Conservation (phyloP, 2,888 invertebrate genomes). For the Eilema sororculum region DNA sequence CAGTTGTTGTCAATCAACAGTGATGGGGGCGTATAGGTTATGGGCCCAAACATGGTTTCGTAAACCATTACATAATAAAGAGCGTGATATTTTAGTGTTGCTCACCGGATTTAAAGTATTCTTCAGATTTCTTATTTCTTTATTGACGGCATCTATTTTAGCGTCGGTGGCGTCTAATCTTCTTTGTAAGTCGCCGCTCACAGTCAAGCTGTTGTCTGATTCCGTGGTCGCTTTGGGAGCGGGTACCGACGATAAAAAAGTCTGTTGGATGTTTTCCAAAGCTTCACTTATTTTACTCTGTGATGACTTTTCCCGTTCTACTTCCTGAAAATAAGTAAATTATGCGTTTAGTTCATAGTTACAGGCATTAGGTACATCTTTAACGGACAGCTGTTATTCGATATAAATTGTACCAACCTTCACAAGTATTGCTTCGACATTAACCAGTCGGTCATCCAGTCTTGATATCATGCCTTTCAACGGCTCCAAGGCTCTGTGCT, state of each 20-base stretch:
- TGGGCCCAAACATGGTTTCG: neutral
- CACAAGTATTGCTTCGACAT: constrained; percentile 92
- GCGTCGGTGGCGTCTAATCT: constrained; percentile 74
- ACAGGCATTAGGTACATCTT: too few species aligned
- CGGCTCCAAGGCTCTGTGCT: constrained; percentile 90
- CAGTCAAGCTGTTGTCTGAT: constrained; percentile 68
- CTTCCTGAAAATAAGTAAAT: constrained; percentile 78
- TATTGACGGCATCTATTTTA: constrained; percentile 74
- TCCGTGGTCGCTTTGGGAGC: constrained; percentile 47
- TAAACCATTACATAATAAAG: too few species aligned
- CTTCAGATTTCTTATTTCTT: constrained; percentile 71
- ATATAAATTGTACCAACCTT: constrained; percentile 80
- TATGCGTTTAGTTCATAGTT: too few species aligned
- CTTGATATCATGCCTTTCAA: constrained; percentile 90
- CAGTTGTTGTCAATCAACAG: too few species aligned
- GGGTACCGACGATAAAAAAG: constrained; percentile 64
- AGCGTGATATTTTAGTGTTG: constrained; percentile 7
- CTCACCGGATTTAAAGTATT: constrained; percentile 71
- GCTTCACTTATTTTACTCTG: constrained; percentile 88
- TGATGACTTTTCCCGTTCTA: constrained; percentile 89
- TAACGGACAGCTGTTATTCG: too few species aligned
- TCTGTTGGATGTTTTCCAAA: constrained; percentile 78
- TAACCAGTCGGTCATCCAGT: constrained; percentile 91
- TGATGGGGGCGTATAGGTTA: too few species aligned
- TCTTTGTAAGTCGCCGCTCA: constrained; percentile 63